A percentile compares a stretch with the other conserved stretches of the same genome.
Conservation (phyloP, 2,888 invertebrate species). For the Pyrgus malvae region DNA sequence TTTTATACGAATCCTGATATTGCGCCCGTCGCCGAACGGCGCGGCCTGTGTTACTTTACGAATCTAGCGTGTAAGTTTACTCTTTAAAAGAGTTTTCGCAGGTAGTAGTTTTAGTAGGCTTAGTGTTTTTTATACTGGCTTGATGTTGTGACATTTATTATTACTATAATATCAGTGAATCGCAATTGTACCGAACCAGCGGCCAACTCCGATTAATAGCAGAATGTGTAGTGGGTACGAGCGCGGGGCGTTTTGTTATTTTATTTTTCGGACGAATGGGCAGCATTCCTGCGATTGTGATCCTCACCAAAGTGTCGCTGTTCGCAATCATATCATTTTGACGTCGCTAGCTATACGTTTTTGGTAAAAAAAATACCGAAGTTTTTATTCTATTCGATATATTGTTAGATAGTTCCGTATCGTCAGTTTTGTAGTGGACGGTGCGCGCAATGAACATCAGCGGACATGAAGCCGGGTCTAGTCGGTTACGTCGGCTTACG, state of each 20-base stretch:
- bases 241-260: slow-evolving; percentile 48
- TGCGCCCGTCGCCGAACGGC: slow-evolving; percentile 47
- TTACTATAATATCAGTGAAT: slow-evolving; percentile 68
- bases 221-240: slow-evolving; percentile 75
- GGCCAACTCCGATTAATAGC: slow-evolving; percentile 70
- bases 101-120: slow-evolving; percentile 81
- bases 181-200: slow-evolving; percentile 65
- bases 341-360: slow-evolving; percentile 74
- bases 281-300: slow-evolving; percentile 63
- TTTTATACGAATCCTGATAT: slow-evolving; percentile 75
- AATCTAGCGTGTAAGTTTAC: slow-evolving; percentile 74
- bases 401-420: slow-evolving; percentile 76
- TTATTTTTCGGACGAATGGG: slow-evolving; percentile 53
- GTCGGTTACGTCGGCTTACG: slow-evolving; percentile 59
- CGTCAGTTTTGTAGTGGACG: slow-evolving; percentile 61
- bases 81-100: slow-evolving; percentile 81
- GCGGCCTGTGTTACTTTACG: slow-evolving; percentile 74
- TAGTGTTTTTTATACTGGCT: slow-evolving; percentile 83
- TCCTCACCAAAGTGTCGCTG: slow-evolving; percentile 77
- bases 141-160: slow-evolving; percentile 81
- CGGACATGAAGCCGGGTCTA: slow-evolving; percentile 54
- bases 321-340: slow-evolving; percentile 79
- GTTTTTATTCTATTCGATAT: slow-evolving; percentile 74
- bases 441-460: slow-evolving; percentile 37
- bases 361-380: slow-evolving; percentile 77